phyloP scores from a whole-genome alignment of 2,888 invertebrate genomes.

The Cosmia pyralina region DNA sequence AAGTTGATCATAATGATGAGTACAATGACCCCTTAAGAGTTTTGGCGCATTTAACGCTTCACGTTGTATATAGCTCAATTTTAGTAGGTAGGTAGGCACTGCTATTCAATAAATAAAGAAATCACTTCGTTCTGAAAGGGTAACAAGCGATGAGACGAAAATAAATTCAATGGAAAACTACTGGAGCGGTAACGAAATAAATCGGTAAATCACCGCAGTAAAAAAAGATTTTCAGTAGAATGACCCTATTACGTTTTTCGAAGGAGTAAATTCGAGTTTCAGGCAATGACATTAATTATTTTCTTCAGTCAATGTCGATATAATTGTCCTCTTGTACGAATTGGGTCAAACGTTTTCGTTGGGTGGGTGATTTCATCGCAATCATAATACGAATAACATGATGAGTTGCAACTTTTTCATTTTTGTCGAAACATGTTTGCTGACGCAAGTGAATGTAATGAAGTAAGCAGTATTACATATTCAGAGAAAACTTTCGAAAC shows the following conservation, averaged over 20 bases:
- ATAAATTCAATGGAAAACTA: slow-evolving; percentile 38
- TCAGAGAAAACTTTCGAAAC: too few relatives aligned
- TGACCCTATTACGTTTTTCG: slow-evolving; percentile 22
- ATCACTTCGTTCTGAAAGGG: not conserved
- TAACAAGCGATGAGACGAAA: slow-evolving; percentile 3
- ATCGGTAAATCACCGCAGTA: slow-evolving; percentile 31
- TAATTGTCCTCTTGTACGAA: slow-evolving; percentile 35
- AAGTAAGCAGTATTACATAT: too few relatives aligned
- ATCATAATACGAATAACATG: slow-evolving; percentile 1
- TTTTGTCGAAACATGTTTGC: not conserved
- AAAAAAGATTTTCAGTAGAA: slow-evolving; percentile 32
- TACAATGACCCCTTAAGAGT: too few relatives aligned
- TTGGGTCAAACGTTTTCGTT: slow-evolving; percentile 28
- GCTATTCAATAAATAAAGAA: not conserved
- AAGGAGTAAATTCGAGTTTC: slow-evolving; percentile 19
- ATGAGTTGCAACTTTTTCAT: not conserved
- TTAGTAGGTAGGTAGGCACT: not conserved
- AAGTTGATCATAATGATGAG: too few relatives aligned
- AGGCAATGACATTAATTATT: slow-evolving; percentile 19
- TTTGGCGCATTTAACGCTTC: too few relatives aligned
- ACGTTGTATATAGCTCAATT: not conserved
- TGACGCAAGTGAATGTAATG: not conserved
- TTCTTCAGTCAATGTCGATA: slow-evolving; percentile 10
- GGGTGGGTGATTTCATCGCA: not conserved
- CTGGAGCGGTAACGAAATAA: slow-evolving; percentile 27